A percentile compares a stretch with the other conserved stretches of the same genome.
Conservation (phyloP, 2,797 vertebrate species). For the Thripadectes ignobilis region DNA sequence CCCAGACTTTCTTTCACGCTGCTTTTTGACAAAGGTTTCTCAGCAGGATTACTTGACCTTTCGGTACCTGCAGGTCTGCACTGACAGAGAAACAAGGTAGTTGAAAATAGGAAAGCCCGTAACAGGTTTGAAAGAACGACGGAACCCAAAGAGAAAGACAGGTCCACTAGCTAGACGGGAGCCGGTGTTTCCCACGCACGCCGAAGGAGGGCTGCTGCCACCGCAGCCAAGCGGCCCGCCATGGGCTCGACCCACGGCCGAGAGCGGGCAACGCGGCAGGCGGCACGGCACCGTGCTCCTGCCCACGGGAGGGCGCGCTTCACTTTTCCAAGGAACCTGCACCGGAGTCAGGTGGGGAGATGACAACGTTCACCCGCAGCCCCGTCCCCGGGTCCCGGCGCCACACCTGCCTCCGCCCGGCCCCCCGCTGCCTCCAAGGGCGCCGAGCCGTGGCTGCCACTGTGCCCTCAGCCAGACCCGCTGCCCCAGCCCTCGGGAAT, state of each 20-base stretch:
- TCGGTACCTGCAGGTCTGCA: neutral
- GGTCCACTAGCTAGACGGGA: fast-evolving
- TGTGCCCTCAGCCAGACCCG: fast-evolving
- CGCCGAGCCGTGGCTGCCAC: fast-evolving
- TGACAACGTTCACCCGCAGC: no score
- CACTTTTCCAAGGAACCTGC: no score
- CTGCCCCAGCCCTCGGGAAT: neutral
- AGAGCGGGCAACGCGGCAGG: fast-evolving
- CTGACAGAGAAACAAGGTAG: neutral
- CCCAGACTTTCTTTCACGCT: neutral
- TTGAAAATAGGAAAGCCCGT: fast-evolving
- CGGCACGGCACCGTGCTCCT: fast-evolving
- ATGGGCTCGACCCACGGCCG: no score
- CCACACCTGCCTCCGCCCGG: fast-evolving
- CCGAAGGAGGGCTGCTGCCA: neutral
- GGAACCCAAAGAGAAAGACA: fast-evolving
- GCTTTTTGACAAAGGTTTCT: neutral
- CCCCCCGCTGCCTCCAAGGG: fast-evolving
- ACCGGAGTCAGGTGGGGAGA: fast-evolving
- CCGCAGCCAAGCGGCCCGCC: fast-evolving
- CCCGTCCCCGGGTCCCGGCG: fast-evolving
- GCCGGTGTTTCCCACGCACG: fast-evolving
- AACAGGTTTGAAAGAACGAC: neutral
- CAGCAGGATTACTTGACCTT: no score
- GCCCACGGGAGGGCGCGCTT: no score